Conservation (phyloP, 2,113 vertebrate species). For the Mesitornis unicolor region DNA sequence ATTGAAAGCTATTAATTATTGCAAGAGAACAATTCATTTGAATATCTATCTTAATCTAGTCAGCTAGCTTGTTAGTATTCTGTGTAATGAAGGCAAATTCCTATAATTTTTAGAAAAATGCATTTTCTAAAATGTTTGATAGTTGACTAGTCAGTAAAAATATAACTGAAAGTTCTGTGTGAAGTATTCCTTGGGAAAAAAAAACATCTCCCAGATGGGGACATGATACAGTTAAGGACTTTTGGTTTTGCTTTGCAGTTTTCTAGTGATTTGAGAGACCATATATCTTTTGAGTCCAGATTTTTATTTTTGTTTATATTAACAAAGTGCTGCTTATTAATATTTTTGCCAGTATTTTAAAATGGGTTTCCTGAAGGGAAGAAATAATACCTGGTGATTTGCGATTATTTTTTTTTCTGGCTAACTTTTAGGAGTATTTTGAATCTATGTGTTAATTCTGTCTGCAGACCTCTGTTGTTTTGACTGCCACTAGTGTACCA, state of each 20-base stretch:
- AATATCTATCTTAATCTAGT: constrained; percentile 61
- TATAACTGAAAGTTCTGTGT: background rate
- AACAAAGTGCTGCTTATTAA: background rate
- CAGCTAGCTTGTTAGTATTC: constrained; percentile 5
- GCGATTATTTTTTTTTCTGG: too few species aligned
- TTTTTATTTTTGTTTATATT: background rate
- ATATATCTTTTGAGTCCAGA: background rate
- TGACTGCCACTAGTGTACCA: background rate
- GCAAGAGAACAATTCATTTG: constrained; percentile 1
- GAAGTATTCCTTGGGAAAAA: background rate
- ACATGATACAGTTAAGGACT: background rate
- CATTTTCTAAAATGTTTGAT: background rate
- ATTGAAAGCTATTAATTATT: constrained; percentile 61
- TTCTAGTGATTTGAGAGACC: background rate
- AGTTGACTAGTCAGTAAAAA: background rate
- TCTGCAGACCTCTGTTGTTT: background rate
- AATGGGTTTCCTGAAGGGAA: background rate
- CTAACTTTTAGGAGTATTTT: background rate
- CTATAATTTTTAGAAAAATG: constrained; percentile 56
- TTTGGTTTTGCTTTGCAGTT: background rate
- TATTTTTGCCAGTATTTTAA: background rate
- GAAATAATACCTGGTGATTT: background rate
- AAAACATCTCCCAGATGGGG: background rate
- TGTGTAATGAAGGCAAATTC: constrained; percentile 44
- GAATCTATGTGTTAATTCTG: background rate